Percentiles rank a stretch among this genome's conserved stretches.
phyloP scores from a whole-genome alignment of 2,113 vertebrate species.

The Bostrychus sinensis region DNA sequence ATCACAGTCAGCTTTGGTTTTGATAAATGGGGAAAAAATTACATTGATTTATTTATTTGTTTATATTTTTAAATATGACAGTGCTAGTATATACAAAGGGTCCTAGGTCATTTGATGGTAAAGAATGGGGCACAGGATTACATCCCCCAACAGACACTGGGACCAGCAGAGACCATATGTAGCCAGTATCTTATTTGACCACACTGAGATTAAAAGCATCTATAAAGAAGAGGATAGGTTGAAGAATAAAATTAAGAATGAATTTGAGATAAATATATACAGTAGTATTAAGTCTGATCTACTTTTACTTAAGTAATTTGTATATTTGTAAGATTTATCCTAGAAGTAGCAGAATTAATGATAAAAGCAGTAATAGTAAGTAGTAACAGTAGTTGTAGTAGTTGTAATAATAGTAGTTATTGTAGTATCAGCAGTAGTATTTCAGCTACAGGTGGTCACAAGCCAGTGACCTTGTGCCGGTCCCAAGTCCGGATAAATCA shows the following conservation, averaged over 20 bases:
- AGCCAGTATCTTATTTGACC: conserved; percentile 58
- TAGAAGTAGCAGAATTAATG: no score
- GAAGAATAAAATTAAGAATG: conserved; percentile 31
- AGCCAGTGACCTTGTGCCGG: no score
- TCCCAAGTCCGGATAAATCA: no score
- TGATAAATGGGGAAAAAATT: conserved; percentile 16
- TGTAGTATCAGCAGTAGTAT: no score
- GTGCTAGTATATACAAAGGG: neutral
- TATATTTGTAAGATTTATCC: no score
- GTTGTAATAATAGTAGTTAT: no score
- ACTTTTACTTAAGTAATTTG: no score
- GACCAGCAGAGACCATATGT: conserved; percentile 64
- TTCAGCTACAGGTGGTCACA: no score
- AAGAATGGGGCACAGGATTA: conserved; percentile 40
- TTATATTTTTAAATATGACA: conserved; percentile 6
- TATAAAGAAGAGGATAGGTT: conserved; percentile 25
- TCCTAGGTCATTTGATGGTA: conserved; percentile 61
- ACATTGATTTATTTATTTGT: no score
- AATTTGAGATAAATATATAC: conserved; percentile 59
- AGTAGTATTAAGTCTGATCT: no score
- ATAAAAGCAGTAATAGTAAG: no score
- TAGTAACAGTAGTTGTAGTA: no score
- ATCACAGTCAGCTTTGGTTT: conserved; percentile 26
- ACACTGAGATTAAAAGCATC: conserved; percentile 44
- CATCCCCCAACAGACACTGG: conserved; percentile 42